A percentile compares a stretch with the other conserved stretches of the same genome.
These are phyloP conservation scores for Pitta sordida DNA, from an alignment of 2,113 vertebrate genomes.

Conservation along the genomic window DNA sequence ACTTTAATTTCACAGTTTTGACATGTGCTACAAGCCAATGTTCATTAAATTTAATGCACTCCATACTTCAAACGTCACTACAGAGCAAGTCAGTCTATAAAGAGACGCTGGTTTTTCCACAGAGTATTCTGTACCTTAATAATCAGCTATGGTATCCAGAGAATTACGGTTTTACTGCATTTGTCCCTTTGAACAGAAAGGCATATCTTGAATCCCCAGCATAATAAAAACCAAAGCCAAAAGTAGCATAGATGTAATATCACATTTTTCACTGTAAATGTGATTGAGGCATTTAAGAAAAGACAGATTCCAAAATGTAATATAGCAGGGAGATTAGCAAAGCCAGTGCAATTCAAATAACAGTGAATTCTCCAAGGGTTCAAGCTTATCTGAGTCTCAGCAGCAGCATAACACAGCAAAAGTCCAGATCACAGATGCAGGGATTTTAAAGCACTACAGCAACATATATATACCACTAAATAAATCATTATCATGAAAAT, in stretches of 20 bases:
- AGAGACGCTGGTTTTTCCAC: not conserved
- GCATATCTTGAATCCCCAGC: not conserved
- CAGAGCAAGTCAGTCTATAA: not conserved
- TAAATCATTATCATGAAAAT: not conserved
- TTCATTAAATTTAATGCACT: not conserved
- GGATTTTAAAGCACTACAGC: conserved; percentile 3
- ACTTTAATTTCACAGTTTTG: not conserved
- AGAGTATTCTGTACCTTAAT: not conserved
- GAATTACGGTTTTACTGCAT: not conserved
- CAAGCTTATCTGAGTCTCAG: conserved; percentile 50
- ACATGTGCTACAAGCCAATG: not conserved
- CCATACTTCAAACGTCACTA: not conserved
- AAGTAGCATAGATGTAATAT: not conserved
- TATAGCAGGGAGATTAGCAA: conserved; percentile 12
- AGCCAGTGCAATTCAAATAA: conserved; percentile 31
- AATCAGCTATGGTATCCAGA: not conserved
- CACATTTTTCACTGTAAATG: conserved; percentile 49
- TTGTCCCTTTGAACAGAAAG: not conserved
- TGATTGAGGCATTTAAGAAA: conserved; percentile 20
- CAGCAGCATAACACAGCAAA: conserved; percentile 26
- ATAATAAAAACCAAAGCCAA: conserved; percentile 2
- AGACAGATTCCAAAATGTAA: conserved; percentile 38
- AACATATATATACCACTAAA: not conserved
- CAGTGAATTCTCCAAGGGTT: conserved; percentile 43
- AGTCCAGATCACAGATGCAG: conserved; percentile 7